Evolutionary conservation across 2,888 invertebrate species (phyloP).

Genomic region (Pollenia amentaria): DNA sequence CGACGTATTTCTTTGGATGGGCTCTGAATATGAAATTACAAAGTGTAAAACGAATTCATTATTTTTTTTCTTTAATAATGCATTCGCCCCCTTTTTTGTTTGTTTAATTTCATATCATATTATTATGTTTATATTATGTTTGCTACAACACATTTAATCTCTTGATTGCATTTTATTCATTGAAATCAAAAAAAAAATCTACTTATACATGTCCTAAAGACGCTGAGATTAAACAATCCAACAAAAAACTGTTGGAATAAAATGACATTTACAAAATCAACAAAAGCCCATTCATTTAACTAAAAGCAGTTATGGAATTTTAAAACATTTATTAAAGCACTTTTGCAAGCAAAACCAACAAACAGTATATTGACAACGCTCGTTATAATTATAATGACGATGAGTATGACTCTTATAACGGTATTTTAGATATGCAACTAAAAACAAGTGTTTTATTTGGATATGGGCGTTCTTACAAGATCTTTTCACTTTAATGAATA

Average conservation of each 20-base stretch:
- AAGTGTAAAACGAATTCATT: slow-evolving; percentile 69
- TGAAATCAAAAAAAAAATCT: slow-evolving; percentile 70
- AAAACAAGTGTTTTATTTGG: neutral
- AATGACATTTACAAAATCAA: slow-evolving; percentile 67
- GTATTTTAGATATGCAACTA: neutral
- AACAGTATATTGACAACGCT: slow-evolving; percentile 20
- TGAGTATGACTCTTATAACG: neutral
- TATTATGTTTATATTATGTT: slow-evolving; percentile 71
- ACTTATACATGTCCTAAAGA: slow-evolving; percentile 72
- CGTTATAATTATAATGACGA: slow-evolving; percentile 40
- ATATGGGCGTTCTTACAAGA: too few species aligned
- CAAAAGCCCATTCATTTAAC: slow-evolving; percentile 56
- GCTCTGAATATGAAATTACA: slow-evolving; percentile 68
- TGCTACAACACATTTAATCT: slow-evolving; percentile 73
- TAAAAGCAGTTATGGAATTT: slow-evolving; percentile 58
- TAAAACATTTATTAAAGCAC: slow-evolving; percentile 66
- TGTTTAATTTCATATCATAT: slow-evolving; percentile 44
- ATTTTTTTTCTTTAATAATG: slow-evolving; percentile 27
- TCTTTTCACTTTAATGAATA: too few species aligned
- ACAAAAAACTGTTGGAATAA: slow-evolving; percentile 46
- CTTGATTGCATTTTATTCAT: slow-evolving; percentile 74
- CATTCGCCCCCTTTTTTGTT: slow-evolving; percentile 52
- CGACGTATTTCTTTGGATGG: slow-evolving; percentile 19
- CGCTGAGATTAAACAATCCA: slow-evolving; percentile 56
- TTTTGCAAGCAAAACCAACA: slow-evolving; percentile 12